phyloP scores from a whole-genome alignment of 2,888 invertebrate genomes.

The Idaea aversata region DNA sequence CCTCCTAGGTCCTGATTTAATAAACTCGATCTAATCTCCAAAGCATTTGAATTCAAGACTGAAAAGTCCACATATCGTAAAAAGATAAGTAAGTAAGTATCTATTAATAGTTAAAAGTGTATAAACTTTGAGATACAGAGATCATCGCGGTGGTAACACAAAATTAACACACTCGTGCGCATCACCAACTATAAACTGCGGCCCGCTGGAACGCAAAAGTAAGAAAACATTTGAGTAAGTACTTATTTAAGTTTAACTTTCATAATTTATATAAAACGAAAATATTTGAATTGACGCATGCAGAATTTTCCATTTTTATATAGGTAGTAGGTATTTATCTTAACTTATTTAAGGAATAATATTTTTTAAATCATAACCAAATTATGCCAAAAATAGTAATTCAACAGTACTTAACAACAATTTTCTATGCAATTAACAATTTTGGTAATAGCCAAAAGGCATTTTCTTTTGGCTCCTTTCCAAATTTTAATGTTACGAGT shows the following conservation, averaged over 20 bases:
- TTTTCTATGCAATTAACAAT: no score
- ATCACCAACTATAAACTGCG: constrained; percentile 40
- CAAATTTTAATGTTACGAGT: no score
- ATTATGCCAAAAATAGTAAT: no score
- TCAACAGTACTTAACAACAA: no score
- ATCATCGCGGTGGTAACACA: constrained; percentile 76
- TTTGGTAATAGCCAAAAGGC: no score
- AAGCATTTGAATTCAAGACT: no score
- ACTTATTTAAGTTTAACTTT: neutral
- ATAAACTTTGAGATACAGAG: constrained; percentile 54
- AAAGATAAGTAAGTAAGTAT: constrained; percentile 24
- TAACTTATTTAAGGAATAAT: no score
- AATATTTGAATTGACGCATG: no score
- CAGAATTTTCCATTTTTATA: no score
- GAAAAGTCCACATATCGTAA: neutral
- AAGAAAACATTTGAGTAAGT: neutral
- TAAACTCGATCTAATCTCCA: neutral
- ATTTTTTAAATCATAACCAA: no score
- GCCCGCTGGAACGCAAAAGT: constrained; percentile 37
- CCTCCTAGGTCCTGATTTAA: neutral
- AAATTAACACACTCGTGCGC: constrained; percentile 75
- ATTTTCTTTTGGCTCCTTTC: no score
- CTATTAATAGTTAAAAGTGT: constrained; percentile 39
- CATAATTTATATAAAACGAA: constrained; percentile 4
- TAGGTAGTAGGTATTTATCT: no score